These are phyloP conservation scores for Anseranas semipalmata DNA, from an alignment of 2,113 vertebrate genomes.

Conservation along the genomic window DNA sequence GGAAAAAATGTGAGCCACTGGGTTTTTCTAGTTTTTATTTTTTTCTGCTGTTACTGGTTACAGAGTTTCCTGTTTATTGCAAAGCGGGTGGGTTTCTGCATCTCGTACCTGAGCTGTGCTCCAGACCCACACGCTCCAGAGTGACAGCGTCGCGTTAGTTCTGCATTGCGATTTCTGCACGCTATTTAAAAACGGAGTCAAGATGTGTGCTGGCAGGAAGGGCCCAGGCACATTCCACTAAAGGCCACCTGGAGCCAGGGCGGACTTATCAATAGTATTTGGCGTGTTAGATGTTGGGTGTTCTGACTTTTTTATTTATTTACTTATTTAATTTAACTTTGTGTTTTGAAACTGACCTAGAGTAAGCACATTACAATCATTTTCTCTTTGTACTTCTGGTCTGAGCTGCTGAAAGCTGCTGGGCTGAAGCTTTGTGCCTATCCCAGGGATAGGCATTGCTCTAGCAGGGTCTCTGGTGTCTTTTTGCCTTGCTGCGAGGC, in stretches of 20 bases:
- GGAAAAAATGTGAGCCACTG: constrained; percentile 48
- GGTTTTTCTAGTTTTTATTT: background rate
- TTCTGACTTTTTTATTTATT: background rate
- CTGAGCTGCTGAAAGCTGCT: background rate
- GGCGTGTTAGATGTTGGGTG: background rate
- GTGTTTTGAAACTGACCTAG: background rate
- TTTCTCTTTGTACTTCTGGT: background rate
- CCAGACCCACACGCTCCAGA: background rate
- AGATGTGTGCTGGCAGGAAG: background rate
- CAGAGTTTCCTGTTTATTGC: constrained; percentile 57
- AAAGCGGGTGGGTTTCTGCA: constrained; percentile 25
- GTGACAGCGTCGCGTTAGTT: rapidly evolving
- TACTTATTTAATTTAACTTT: no score
- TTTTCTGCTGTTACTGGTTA: constrained; percentile 33
- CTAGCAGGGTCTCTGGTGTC: background rate
- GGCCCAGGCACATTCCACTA: background rate
- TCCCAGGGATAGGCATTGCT: background rate
- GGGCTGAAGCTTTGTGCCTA: background rate
- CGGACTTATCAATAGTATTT: background rate
- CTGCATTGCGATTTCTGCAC: background rate
- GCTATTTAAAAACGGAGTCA: background rate
- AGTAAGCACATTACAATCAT: background rate
- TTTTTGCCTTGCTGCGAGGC: background rate
- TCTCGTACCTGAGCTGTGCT: background rate
- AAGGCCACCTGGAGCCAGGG: background rate